Evolutionary conservation across 2,888 invertebrate genomes (phyloP), one percentile per base, ranked within the genome.

Genomic region (Brachycybe producta): DNA sequence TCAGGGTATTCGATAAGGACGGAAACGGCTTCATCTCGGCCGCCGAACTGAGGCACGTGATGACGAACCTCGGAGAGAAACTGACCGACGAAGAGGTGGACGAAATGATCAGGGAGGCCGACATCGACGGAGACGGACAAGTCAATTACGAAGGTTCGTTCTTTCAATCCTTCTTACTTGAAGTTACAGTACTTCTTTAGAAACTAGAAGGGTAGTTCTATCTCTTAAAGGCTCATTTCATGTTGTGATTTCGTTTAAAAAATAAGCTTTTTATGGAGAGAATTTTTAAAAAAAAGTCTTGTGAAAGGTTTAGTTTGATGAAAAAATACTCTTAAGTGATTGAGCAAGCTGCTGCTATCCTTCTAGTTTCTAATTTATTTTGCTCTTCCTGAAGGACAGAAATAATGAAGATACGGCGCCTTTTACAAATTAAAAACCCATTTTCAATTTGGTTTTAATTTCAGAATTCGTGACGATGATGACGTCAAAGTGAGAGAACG

Each of bases 61-160:
- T 97, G 95, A 97, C 95, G 75, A 97, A 97, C 78, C 83, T 97
- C 64, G 95, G 95, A 56, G 95, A 97, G 75, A 97, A 97, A 74
- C 79, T 97, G 69, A 97, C 95, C 67, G 94, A 94, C 75, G 94
- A 94, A 73, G 95, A 97, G 72, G 94, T 97, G 63, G 94, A 95
- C 71, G 95, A 97, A 75, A 95, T 97, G 94, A 94, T 95, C 73
- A 80, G 90, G 71, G 92, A 92, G 76, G 94, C 94, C 64, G 94
- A 95, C 75, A 92, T 95, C 73, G 95, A 95, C 72, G 94, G 92
- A 68, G 95, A 95, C 73, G 95, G 95, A 63, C 92, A 95, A 77
- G 92, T 97, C 75, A 91, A 91, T 79, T 92, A 92, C 73, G 87
- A 88, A 79, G 88, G 84, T 84, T 66, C 70, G 71, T 50, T 17